Percentiles rank a stretch among this genome's conserved stretches.
phyloP scores from a whole-genome alignment of 2,888 invertebrate species.

The Caenorhabditis virilis region DNA sequence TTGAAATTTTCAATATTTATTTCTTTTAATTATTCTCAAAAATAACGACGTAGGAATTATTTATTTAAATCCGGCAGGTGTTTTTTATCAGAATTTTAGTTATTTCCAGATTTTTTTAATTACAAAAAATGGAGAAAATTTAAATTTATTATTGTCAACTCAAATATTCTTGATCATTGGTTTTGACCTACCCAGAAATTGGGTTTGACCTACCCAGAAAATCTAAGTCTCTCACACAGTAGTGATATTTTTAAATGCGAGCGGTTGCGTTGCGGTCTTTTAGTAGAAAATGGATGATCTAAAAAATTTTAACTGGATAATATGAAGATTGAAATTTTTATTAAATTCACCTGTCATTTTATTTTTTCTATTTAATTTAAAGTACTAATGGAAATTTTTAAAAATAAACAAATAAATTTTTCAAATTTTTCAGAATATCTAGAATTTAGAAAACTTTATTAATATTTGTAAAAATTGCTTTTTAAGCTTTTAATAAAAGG shows the following conservation, averaged over 20 bases:
- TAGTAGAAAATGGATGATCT: too few species aligned
- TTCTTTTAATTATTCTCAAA: background rate
- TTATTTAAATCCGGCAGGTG: background rate
- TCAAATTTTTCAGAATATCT: background rate
- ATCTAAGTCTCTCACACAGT: too few species aligned
- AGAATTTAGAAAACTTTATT: too few species aligned
- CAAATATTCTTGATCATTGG: too few species aligned
- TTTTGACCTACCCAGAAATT: background rate
- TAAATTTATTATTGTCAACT: background rate
- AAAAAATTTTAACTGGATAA: too few species aligned
- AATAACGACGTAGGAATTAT: background rate
- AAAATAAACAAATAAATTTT: background rate
- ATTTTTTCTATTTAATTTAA: background rate
- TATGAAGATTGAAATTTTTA: background rate
- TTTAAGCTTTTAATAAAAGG: too few species aligned
- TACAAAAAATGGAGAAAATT: background rate
- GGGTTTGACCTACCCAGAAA: background rate
- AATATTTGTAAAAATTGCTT: too few species aligned
- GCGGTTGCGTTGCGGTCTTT: too few species aligned
- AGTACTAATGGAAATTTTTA: background rate
- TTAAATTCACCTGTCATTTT: background rate
- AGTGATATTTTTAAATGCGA: too few species aligned
- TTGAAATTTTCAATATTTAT: background rate
- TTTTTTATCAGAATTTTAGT: slow-evolving; percentile 1
- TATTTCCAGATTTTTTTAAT: background rate